Evolutionary conservation across 2,113 vertebrate genomes (phyloP).

Genomic region (Nanorana parkeri): DNA sequence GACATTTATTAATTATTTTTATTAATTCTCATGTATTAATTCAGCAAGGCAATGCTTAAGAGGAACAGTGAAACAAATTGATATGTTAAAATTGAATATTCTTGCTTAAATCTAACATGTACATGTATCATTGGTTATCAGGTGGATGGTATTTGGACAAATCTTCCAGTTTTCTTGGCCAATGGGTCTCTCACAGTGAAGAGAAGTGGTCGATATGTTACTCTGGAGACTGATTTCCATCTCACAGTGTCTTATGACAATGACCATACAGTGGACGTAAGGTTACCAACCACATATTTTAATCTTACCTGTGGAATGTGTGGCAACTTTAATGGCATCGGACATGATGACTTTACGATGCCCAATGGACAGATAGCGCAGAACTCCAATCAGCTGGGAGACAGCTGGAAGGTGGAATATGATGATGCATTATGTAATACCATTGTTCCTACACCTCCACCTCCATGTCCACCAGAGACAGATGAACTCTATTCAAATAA

Average conservation of each 20-base stretch:
- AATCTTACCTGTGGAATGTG: constrained; percentile 82
- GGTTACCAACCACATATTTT: constrained; percentile 74
- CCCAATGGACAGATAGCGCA: constrained; percentile 64
- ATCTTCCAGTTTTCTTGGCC: constrained; percentile 71
- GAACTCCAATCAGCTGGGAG: constrained; percentile 63
- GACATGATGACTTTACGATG: constrained; percentile 72
- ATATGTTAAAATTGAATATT: background rate
- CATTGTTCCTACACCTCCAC: constrained; percentile 1
- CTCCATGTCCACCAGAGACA: constrained; percentile 67
- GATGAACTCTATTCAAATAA: constrained; percentile 67
- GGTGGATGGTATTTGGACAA: constrained; percentile 78
- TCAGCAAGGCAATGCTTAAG: no score
- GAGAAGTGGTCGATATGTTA: constrained; percentile 68
- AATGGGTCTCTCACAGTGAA: constrained; percentile 67
- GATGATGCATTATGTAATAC: constrained; percentile 63
- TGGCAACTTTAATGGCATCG: constrained; percentile 78
- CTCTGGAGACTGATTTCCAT: constrained; percentile 72
- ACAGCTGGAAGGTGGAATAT: constrained; percentile 72
- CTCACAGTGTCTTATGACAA: constrained; percentile 75
- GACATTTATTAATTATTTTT: no score
- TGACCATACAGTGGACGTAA: constrained; percentile 73
- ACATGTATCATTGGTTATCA: constrained; percentile 54
- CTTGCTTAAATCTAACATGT: background rate
- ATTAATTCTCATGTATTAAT: no score
- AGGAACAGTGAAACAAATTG: no score